Percentiles rank a stretch among this genome's conserved stretches.
phyloP scores from a whole-genome alignment of 2,113 vertebrate species.

The Chionis minor region DNA sequence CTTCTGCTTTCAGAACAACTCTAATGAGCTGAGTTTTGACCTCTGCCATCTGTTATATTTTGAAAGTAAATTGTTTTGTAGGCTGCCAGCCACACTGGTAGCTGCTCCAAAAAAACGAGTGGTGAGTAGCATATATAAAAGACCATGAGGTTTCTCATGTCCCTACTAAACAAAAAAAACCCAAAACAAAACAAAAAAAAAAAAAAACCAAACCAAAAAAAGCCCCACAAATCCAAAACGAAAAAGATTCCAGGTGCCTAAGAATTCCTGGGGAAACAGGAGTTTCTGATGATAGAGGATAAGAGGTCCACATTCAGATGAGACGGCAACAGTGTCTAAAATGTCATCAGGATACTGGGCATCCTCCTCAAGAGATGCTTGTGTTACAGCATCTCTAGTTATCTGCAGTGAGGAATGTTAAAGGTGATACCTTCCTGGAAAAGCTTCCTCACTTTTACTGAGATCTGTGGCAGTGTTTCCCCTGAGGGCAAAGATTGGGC shows the following conservation, averaged over 20 bases:
- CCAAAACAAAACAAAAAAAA: too few relatives aligned
- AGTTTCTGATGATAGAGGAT: neutral
- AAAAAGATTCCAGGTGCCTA: neutral
- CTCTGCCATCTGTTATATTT: neutral
- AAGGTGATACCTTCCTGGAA: neutral
- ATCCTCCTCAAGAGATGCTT: neutral
- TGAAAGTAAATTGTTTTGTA: neutral
- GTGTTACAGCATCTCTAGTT: neutral
- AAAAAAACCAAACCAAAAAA: too few relatives aligned
- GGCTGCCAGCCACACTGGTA: neutral
- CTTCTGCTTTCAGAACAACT: neutral
- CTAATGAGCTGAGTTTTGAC: conserved; percentile 1
- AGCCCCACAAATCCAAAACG: too few relatives aligned
- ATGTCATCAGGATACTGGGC: neutral
- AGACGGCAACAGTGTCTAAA: neutral
- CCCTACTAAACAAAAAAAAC: neutral
- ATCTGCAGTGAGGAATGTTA: neutral
- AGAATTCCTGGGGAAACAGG: neutral
- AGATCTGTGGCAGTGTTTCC: neutral
- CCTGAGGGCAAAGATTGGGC: neutral
- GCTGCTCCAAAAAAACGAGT: neutral
- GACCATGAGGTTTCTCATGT: neutral
- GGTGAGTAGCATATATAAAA: neutral
- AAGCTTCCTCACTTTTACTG: neutral
- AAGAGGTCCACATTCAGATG: neutral